Percentiles rank a stretch among this genome's conserved stretches.
phyloP scores from a whole-genome alignment of 2,888 invertebrate genomes.

The Diplazon laetatorius region DNA sequence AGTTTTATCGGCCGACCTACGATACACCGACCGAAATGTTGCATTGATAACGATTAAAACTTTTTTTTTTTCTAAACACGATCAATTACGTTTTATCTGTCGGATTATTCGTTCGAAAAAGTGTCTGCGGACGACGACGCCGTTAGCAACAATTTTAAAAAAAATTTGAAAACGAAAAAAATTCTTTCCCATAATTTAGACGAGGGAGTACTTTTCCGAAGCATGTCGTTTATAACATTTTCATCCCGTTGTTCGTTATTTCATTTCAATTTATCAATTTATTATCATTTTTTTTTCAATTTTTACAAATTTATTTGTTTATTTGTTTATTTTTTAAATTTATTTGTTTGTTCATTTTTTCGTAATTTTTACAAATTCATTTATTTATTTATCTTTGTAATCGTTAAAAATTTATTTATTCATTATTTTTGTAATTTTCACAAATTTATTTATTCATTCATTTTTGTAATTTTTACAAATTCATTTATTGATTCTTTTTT shows the following conservation, averaged over 20 bases:
- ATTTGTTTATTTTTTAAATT: no score
- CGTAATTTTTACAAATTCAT: no score
- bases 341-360: no score
- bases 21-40: slow-evolving; percentile 13
- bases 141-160: slow-evolving; percentile 31
- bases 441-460: no score
- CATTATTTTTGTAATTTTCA: neutral
- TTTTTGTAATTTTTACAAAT: no score
- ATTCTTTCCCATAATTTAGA: slow-evolving; percentile 41
- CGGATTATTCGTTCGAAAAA: slow-evolving; percentile 36
- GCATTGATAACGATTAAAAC: slow-evolving; percentile 17
- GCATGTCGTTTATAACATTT: slow-evolving; percentile 53
- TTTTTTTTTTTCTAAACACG: slow-evolving; percentile 18
- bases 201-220: slow-evolving; percentile 54
- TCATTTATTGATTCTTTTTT: no score
- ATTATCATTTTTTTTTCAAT: neutral
- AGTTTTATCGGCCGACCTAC: slow-evolving; percentile 20
- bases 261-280: neutral
- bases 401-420: no score
- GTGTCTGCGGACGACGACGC: slow-evolving; percentile 33
- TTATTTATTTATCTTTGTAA: no score
- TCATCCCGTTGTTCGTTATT: slow-evolving; percentile 32
- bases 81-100: slow-evolving; percentile 6
- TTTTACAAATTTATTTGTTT: no score
- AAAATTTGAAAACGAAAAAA: no score